Base-by-base conservation (phyloP, 2,888 invertebrate species). In the Xestia xanthographa region DNA sequence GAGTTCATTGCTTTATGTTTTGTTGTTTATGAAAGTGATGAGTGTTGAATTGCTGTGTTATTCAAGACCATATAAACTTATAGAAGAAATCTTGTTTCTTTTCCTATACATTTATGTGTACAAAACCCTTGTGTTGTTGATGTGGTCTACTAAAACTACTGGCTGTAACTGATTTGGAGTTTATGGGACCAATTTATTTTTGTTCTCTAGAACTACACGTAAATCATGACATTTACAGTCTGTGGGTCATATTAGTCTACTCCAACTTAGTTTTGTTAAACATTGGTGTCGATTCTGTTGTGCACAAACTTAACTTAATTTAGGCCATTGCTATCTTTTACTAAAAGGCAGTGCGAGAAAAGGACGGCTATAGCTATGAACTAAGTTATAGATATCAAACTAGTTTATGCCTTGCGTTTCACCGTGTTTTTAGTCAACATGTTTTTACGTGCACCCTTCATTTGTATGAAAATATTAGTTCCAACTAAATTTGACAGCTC, bases 1-100 rank as follows among this genome's bases (percentile, higher is more conserved):
- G 26, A 78, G 66, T 69, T 76, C 53, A 60, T 66, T 81, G 34
- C 66, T 65, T n/a, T 66, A 34, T 2, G 58, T 66, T 80, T 45
- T 75, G 62, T 58, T 76, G 14, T 65, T n/a, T 76, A 26, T 34
- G 56, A 43, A 48, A 29, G 12, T 34, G 26, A 50, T 66, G 26
- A 56, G 17, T 56, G 41, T 56, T 41, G 2, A 26, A 34, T 58
- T 65, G 29, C 29, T 41, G 3, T 63, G 45, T 67, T 34, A 34
- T 63, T 63, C n/a, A 63, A 22, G 14, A 45, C 20, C 2, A 29
- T 14, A n/a, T 20, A 60, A 12, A 20, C 11, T n/a, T n/a, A 26
- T 22, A 5, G n/a, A 38, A 26, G 9, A 26, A 5, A 26, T 6
- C 12, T 20, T 62, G 17, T 29, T 11, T 9, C 11, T 6, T 38